Percentiles rank a stretch among this genome's conserved stretches.
Conservation (phyloP, 2,888 invertebrate species). For the Pyrocoelia pectoralis region DNA sequence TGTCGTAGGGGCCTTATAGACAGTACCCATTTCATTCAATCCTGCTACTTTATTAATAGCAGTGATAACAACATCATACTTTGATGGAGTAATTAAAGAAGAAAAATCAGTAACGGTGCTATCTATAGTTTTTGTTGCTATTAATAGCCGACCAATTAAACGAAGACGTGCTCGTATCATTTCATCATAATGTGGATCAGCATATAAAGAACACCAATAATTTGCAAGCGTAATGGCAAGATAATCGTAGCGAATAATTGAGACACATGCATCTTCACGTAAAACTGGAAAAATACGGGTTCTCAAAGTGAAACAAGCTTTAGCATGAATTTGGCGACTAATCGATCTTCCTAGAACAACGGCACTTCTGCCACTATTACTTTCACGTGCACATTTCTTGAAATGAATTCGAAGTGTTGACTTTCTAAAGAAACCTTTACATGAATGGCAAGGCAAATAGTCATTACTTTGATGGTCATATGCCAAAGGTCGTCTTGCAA, state of each 20-base stretch:
- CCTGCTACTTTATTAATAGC: background rate
- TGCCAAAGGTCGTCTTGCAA: background rate
- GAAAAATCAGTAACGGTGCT: background rate
- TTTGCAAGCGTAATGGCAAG: background rate
- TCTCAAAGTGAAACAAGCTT: background rate
- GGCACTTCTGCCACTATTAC: background rate
- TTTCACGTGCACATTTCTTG: background rate
- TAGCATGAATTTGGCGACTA: background rate
- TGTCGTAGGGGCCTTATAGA: background rate
- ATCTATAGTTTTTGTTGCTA: background rate
- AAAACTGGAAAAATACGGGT: background rate
- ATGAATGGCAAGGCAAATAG: background rate
- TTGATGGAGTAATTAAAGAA: background rate
- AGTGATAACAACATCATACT: background rate
- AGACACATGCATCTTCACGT: background rate
- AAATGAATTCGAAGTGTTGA: background rate
- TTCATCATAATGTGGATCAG: slow-evolving; percentile 6
- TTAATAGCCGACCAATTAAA: background rate
- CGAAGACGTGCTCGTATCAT: background rate
- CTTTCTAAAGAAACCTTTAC: slow-evolving; percentile 5
- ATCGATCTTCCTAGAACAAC: background rate
- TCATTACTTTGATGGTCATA: background rate
- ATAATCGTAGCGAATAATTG: background rate
- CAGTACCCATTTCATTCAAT: background rate
- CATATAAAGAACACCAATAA: background rate